A percentile compares a stretch with the other conserved stretches of the same genome.
Conservation (phyloP, 2,888 invertebrate genomes). For the Leptinotarsa tumamoca region DNA sequence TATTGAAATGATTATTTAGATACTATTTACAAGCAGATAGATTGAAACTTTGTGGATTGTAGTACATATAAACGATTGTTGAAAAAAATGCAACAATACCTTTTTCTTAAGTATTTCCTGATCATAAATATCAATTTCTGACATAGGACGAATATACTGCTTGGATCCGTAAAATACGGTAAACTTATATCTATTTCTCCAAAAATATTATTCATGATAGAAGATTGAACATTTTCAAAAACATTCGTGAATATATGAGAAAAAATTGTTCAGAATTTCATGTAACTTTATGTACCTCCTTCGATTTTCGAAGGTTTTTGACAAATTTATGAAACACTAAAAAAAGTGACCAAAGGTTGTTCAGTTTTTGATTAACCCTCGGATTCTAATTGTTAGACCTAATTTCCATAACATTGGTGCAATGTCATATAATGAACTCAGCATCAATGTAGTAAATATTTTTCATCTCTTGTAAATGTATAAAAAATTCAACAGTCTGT, state of each 20-base stretch:
- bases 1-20: not conserved
- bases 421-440: not conserved
- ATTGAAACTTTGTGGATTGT: not conserved
- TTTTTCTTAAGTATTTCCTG: not conserved
- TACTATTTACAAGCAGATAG: not conserved
- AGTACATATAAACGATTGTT: not conserved
- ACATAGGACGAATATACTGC: not conserved
- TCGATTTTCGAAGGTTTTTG: not conserved
- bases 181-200: not conserved
- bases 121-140: slow-evolving; percentile 1
- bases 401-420: not conserved
- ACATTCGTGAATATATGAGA: not conserved
- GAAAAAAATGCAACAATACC: not conserved
- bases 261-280: not conserved
- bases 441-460: not conserved
- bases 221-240: not conserved
- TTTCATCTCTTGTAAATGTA: not conserved
- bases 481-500: not conserved
- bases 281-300: not conserved
- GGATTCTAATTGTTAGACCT: not conserved
- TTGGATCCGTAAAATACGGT: not conserved
- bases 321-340: not conserved
- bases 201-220: not conserved
- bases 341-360: not conserved
- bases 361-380: not conserved